Base-by-base conservation (phyloP, 2,888 invertebrate genomes). In the Pheosia gnoma region DNA sequence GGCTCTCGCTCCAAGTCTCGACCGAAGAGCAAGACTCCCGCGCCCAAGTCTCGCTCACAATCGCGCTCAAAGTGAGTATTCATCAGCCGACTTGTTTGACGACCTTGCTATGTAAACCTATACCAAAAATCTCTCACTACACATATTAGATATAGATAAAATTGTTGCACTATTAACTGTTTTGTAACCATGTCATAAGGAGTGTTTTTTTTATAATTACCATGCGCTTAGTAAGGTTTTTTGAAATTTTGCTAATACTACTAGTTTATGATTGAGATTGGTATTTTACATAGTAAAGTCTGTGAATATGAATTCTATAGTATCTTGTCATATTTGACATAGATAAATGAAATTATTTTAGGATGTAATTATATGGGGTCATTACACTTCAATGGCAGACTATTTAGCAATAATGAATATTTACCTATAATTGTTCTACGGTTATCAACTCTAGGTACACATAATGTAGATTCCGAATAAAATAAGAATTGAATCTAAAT, bases 11-110 rank as follows among this genome's bases (percentile, higher is more conserved):
- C 95, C 74, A 95, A 95, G 82, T 95, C 95, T 68, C 94, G 94
- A 56, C 95, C 95, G 58, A 96, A 96, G 91, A 95, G 95, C 84
- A 97, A 97, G 94, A 97, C 96, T 59, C 96, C 96, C 55, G 96
- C 95, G 25, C 95, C 95, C 61, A 97, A 97, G 85, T 97, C 97
- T 47, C 95, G 96, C 64, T 97, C 96, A 52, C 94, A 96, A 63
- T 96, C 97, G 49, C 95, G 96, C 67, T 97, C 97, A 74, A 96
- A 96, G 96, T 96, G 87, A 95, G 96, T 95, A 75, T 61, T 9
- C 8, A 56, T 5, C 11, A n/a, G 13, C 52, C 58, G 53, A 25
- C 7, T 25, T 4, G 13, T 38, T 7, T 47, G 41, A 47, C 51
- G 62, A 62, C 56, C 54, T 63, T 72, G 67, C 62, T 76, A 58